phyloP scores from a whole-genome alignment of 1,140 invertebrate species.

The Rhopalosiphum padi region DNA sequence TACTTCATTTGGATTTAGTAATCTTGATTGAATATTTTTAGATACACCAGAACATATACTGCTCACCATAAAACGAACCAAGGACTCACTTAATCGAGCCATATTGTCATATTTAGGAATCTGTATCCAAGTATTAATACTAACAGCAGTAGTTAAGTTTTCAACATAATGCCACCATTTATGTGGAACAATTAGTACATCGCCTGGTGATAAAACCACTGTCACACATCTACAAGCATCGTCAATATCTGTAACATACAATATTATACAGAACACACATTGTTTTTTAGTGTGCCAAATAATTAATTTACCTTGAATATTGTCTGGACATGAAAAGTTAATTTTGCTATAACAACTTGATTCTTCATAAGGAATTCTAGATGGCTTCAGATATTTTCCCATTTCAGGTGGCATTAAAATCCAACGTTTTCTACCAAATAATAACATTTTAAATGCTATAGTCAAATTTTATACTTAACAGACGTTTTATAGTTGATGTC shows the following conservation, averaged over 20 bases:
- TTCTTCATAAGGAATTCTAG: conserved; percentile 94
- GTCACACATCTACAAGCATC: conserved; percentile 65
- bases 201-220: conserved; percentile 78
- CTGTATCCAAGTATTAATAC: conserved; percentile 89
- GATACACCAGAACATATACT: conserved; percentile 50
- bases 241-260: conserved; percentile 36
- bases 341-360: conserved; percentile 91
- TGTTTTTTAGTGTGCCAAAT: not conserved
- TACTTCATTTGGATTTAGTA: conserved; percentile 61
- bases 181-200: conserved; percentile 86
- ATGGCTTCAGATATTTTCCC: conserved; percentile 73
- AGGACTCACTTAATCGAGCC: conserved; percentile 59
- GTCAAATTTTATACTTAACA: not conserved
- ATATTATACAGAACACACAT: not conserved
- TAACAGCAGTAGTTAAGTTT: conserved; percentile 76
- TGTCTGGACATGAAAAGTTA: conserved; percentile 74
- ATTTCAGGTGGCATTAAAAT: conserved; percentile 86
- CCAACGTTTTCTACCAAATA: conserved; percentile 84
- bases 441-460: not conserved
- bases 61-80: conserved; percentile 59
- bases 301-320: conserved; percentile 60
- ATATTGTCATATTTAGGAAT: conserved; percentile 62
- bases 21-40: conserved; percentile 2
- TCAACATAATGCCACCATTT: conserved; percentile 98
- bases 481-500: not conserved